Percentiles rank a stretch among this genome's conserved stretches.
Conservation (phyloP, 2,888 invertebrate species). For the Drosophila testacea region DNA sequence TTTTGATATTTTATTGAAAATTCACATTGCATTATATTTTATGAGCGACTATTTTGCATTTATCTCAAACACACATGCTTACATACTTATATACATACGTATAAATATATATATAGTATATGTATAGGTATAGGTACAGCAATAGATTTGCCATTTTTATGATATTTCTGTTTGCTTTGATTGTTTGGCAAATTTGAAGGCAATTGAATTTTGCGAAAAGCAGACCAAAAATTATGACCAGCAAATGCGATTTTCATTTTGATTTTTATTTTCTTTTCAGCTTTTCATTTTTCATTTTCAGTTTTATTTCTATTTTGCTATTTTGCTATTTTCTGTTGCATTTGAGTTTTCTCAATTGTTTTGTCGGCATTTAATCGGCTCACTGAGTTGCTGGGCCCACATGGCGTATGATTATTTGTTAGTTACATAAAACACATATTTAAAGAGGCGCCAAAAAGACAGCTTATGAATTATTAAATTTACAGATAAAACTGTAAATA, state of each 20-base stretch:
- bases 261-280: conserved; percentile 11
- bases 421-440: conserved; percentile 16
- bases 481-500: not conserved
- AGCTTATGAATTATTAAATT: conserved; percentile 1
- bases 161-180: conserved; percentile 65
- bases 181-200: conserved; percentile 77
- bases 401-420: conserved; percentile 47
- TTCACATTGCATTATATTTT: conserved; percentile 56
- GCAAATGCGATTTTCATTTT: conserved; percentile 45
- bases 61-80: conserved; percentile 15
- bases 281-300: not conserved
- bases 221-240: conserved; percentile 45
- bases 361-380: conserved; percentile 40
- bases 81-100: not conserved
- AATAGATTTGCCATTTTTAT: conserved; percentile 76
- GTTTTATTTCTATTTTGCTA: conserved; percentile 5
- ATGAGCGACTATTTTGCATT: conserved; percentile 38
- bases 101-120: conserved; percentile 14
- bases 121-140: conserved; percentile 31
- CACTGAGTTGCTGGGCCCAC: conserved; percentile 30
- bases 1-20: conserved; percentile 64
- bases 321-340: conserved; percentile 18
- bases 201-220: conserved; percentile 65
- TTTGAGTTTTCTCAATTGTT: conserved; percentile 20
- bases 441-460: conserved; percentile 13